phyloP scores from a whole-genome alignment of 2,113 vertebrate species.

The Tachuris rubrigastra region DNA sequence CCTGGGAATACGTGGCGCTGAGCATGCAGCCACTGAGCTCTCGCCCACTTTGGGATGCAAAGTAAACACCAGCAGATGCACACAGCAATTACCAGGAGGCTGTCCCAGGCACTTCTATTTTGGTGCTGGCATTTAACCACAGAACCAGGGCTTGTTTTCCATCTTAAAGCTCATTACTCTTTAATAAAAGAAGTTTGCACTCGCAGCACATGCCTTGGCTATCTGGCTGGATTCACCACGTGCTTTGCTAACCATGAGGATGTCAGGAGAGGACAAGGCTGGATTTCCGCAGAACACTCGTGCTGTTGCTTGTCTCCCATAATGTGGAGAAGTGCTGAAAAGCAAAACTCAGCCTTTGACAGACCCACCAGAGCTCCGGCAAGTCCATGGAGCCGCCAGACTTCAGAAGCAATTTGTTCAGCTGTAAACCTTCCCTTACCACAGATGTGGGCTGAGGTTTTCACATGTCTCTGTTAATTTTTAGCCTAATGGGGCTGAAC shows the following conservation, averaged over 20 bases:
- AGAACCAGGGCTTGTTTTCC: not conserved
- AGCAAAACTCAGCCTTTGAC: not conserved
- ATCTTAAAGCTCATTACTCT: not conserved
- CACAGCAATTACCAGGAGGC: not conserved
- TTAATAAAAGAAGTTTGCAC: not conserved
- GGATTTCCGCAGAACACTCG: not conserved
- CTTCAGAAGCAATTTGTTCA: not conserved
- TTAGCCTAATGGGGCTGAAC: not conserved
- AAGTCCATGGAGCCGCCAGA: accelerated
- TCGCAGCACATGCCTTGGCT: accelerated
- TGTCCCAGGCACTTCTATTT: not conserved
- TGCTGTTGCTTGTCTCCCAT: not conserved
- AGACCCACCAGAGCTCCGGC: not conserved
- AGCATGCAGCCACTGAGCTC: accelerated
- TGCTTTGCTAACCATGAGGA: not conserved
- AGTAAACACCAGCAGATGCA: not conserved
- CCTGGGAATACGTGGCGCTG: accelerated
- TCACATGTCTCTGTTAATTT: not conserved
- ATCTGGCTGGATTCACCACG: accelerated
- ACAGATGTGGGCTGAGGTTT: not conserved
- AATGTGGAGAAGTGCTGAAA: not conserved
- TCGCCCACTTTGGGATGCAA: not conserved
- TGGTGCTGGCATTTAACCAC: accelerated
- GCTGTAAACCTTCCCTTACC: not conserved
- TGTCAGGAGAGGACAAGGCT: not conserved